These are phyloP conservation scores for Chalcis sispes DNA, from an alignment of 2,888 invertebrate genomes.

Conservation along the genomic window DNA sequence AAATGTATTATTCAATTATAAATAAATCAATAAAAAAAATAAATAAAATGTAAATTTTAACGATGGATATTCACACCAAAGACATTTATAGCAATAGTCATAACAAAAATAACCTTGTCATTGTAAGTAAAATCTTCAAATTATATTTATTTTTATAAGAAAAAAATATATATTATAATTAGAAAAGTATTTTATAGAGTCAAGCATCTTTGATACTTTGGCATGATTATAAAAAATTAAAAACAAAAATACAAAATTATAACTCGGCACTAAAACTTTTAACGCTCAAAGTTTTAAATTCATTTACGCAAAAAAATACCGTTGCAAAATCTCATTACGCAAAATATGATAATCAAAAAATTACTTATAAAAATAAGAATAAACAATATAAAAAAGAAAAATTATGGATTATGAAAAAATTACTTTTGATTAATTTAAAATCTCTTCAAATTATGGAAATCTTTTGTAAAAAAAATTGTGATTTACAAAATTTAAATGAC, in stretches of 20 bases:
- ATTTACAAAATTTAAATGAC: conserved; percentile 35
- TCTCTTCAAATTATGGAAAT: conserved; percentile 24
- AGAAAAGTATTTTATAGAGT: conserved; percentile 21
- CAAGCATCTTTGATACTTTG: not conserved
- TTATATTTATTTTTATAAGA: not conserved
- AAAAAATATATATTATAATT: not conserved
- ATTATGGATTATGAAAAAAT: conserved; percentile 33
- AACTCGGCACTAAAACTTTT: conserved; percentile 8
- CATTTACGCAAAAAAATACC: conserved; percentile 3
- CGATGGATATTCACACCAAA: conserved; percentile 5
- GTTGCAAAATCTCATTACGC: not conserved
- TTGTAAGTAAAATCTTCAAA: conserved; percentile 31
- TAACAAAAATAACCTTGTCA: conserved; percentile 8
- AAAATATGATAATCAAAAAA: conserved; percentile 6
- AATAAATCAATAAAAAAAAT: not conserved
- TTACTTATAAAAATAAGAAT: not conserved
- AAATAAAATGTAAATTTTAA: conserved; percentile 6
- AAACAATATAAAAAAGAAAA: not conserved
- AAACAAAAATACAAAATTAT: conserved; percentile 32
- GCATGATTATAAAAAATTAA: conserved; percentile 39
- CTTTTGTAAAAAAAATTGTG: conserved; percentile 38
- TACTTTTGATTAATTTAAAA: conserved; percentile 33
- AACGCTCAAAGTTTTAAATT: conserved; percentile 36
- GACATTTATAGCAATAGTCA: not conserved
- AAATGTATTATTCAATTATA: conserved; percentile 2